Evolutionary conservation across 2,113 vertebrate species (phyloP).

Genomic region (Planiliza haematocheilus): DNA sequence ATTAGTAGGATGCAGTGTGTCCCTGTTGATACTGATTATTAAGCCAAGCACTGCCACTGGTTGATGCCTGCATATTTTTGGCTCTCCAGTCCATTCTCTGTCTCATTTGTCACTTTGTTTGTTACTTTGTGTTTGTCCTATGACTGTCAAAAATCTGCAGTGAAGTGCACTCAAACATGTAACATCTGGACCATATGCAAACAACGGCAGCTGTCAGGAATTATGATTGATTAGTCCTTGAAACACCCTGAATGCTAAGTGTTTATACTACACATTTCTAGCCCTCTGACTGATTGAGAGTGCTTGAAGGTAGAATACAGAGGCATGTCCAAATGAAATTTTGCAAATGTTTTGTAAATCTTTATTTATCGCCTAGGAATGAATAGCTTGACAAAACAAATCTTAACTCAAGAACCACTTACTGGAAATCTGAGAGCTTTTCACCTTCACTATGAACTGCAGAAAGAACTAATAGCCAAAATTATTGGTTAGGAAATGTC

Average conservation of each 20-base stretch:
- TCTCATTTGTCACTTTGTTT: neutral
- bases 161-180: neutral
- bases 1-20: neutral
- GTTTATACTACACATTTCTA: neutral
- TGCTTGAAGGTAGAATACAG: neutral
- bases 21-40: neutral
- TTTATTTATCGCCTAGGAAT: too few species aligned
- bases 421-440: neutral
- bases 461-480: too few species aligned
- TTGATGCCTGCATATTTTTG: neutral
- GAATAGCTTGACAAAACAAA: neutral
- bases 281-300: neutral
- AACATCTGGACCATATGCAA: conserved; percentile 19
- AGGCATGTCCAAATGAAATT: too few species aligned
- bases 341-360: too few species aligned
- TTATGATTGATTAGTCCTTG: conserved; percentile 23
- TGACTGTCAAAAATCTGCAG: neutral
- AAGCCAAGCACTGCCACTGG: neutral
- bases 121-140: neutral
- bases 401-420: neutral
- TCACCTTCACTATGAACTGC: neutral
- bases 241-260: conserved; percentile 12
- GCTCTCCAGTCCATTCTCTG: too few species aligned
- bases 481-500: too few species aligned
- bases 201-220: conserved; percentile 21